Conservation (phyloP, 2,113 vertebrate genomes). For the Mesitornis unicolor region DNA sequence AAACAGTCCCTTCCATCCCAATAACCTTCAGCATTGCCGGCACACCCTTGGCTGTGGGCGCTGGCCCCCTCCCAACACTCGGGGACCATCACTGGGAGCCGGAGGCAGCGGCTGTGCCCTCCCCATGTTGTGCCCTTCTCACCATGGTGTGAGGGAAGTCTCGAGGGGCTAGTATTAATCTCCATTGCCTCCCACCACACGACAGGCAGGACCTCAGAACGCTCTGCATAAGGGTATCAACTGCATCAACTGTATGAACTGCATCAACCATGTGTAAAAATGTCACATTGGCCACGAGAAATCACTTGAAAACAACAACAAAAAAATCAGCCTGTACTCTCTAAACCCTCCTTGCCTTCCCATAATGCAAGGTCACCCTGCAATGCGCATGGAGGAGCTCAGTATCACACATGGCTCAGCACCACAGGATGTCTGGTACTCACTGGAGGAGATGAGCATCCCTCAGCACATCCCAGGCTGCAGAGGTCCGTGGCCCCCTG, state of each 20-base stretch:
- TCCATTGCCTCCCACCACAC: background rate
- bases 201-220: too few species aligned
- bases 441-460: background rate
- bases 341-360: background rate
- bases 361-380: background rate
- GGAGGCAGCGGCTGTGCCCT: background rate
- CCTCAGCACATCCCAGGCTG: background rate
- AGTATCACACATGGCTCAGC: background rate
- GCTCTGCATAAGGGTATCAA: background rate
- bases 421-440: rapidly evolving
- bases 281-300: background rate
- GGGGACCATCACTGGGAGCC: background rate
- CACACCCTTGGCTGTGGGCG: rapidly evolving
- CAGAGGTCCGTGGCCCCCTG: background rate
- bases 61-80: background rate
- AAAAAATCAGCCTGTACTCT: background rate
- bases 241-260: background rate
- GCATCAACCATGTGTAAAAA: background rate
- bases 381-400: background rate
- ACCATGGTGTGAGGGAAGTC: background rate
- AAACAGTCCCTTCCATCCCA: background rate
- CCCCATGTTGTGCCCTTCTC: background rate
- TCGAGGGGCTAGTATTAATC: background rate
- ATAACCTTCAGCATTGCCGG: background rate
- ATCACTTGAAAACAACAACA: background rate